Percentiles rank a stretch among this genome's conserved stretches.
Conservation (phyloP, 2,113 vertebrate species). For the Nerophis lumbriciformis region DNA sequence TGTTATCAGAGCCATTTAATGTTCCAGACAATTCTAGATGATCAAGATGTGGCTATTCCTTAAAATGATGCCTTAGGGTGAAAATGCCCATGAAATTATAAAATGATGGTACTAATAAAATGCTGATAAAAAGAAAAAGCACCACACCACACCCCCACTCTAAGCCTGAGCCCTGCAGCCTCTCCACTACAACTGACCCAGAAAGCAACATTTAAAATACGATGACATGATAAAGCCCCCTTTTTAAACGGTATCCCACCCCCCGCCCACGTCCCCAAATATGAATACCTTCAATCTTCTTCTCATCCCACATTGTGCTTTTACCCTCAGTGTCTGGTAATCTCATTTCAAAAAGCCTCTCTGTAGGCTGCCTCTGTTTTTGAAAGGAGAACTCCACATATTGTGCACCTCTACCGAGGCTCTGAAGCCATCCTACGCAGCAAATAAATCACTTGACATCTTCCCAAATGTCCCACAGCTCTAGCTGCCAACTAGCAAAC, state of each 20-base stretch:
- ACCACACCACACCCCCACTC: slow-evolving; percentile 11
- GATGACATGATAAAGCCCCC: neutral
- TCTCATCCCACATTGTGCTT: neutral
- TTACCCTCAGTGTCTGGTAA: slow-evolving; percentile 14
- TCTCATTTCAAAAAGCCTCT: slow-evolving; percentile 4
- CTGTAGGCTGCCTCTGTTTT: neutral
- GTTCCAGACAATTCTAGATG: too few species aligned
- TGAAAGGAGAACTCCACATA: neutral
- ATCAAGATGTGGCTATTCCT: too few species aligned
- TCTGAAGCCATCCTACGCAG: neutral
- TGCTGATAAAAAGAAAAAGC: too few species aligned
- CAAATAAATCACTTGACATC: slow-evolving; percentile 26
- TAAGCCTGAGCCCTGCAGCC: slow-evolving; percentile 1
- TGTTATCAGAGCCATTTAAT: too few species aligned
- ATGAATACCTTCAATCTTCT: neutral
- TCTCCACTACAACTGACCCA: slow-evolving; percentile 4
- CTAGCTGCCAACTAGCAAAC: slow-evolving; percentile 17
- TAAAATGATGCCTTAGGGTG: too few species aligned
- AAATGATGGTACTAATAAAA: too few species aligned
- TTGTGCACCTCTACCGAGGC: slow-evolving; percentile 5
- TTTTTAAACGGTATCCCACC: neutral
- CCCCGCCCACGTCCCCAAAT: neutral
- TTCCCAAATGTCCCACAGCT: slow-evolving; percentile 23
- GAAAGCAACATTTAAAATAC: neutral
- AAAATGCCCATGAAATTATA: too few species aligned